A percentile compares a stretch with the other conserved stretches of the same genome.
phyloP scores from a whole-genome alignment of 2,113 vertebrate species.

The Chloebia gouldiae region DNA sequence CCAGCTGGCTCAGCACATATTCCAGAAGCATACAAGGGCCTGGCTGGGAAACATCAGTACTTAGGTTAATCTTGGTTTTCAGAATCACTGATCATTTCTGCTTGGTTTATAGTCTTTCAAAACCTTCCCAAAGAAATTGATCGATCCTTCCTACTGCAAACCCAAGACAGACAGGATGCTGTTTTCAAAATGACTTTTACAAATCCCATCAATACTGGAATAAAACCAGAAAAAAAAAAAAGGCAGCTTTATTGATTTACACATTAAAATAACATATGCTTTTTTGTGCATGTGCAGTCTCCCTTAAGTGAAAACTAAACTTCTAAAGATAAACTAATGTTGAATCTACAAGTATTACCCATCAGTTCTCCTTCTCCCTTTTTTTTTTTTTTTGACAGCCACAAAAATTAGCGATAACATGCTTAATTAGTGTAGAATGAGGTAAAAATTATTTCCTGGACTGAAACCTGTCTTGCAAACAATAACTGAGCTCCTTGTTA shows the following conservation, averaged over 20 bases:
- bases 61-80: not conserved
- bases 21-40: not conserved
- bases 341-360: constrained; percentile 60
- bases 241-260: constrained; percentile 72
- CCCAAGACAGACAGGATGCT: constrained; percentile 23
- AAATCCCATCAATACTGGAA: constrained; percentile 64
- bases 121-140: constrained; percentile 31
- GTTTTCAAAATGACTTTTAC: constrained; percentile 57
- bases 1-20: not conserved
- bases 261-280: constrained; percentile 71
- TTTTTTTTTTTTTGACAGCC: constrained; percentile 25
- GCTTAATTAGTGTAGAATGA: constrained; percentile 66
- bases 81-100: not conserved
- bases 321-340: constrained; percentile 66
- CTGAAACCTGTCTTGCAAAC: not conserved
- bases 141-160: not conserved
- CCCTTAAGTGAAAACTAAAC: constrained; percentile 68
- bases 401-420: constrained; percentile 68
- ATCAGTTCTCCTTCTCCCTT: not conserved
- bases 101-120: not conserved
- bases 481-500: not conserved
- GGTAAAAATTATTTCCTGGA: constrained; percentile 66
- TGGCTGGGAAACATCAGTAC: not conserved
- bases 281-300: constrained; percentile 59
- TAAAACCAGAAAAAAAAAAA: constrained; percentile 53